phyloP scores from a whole-genome alignment of 2,888 invertebrate species.

The Tenthredo amoena region DNA sequence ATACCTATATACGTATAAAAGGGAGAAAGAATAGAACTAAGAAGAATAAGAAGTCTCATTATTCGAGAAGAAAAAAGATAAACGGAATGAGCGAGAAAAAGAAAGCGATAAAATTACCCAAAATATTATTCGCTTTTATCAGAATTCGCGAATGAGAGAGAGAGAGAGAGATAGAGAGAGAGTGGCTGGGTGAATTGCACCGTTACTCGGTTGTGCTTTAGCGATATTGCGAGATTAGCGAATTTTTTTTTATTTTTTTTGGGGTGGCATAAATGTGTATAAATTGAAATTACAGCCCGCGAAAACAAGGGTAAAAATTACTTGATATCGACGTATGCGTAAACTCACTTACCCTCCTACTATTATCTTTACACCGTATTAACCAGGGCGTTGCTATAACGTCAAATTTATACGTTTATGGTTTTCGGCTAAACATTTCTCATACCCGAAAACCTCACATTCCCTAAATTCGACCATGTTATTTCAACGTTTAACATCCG shows the following conservation, averaged over 20 bases:
- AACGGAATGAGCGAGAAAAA: not conserved
- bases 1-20: not conserved
- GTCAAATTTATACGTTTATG: slow-evolving; percentile 24
- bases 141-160: not conserved
- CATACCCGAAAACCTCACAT: not conserved
- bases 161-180: not conserved
- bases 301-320: slow-evolving; percentile 51
- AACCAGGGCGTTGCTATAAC: not conserved
- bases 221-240: slow-evolving; percentile 48
- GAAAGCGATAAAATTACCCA: not conserved
- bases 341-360: not conserved
- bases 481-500: not conserved
- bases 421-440: slow-evolving; percentile 23
- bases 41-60: not conserved
- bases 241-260: not conserved
- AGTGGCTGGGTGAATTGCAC: not conserved
- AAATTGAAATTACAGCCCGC: slow-evolving; percentile 45
- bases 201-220: slow-evolving; percentile 2
- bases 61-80: not conserved
- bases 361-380: slow-evolving; percentile 43
- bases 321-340: slow-evolving; percentile 37
- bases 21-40: not conserved
- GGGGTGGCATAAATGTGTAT: slow-evolving; percentile 46
- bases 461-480: too few species aligned
- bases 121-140: not conserved